These are phyloP conservation scores for Mastomys coucha DNA, from an alignment of 2,113 vertebrate species.

Conservation along the genomic window DNA sequence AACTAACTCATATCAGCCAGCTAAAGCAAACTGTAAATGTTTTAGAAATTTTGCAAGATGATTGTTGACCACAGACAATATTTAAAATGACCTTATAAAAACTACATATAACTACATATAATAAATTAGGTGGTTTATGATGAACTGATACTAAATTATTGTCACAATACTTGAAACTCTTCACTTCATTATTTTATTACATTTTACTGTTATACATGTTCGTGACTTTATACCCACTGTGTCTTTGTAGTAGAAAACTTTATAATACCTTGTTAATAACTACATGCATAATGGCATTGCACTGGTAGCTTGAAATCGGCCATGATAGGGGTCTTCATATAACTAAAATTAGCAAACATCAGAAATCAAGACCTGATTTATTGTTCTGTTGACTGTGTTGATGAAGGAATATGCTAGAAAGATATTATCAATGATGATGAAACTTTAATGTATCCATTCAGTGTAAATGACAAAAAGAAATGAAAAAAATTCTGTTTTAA, in stretches of 20 bases:
- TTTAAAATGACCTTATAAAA: conserved; percentile 28
- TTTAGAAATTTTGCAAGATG: not conserved
- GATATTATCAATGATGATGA: not conserved
- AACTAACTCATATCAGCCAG: not conserved
- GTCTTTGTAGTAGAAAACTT: not conserved
- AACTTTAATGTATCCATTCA: not conserved
- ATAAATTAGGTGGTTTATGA: not conserved
- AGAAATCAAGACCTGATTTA: not conserved
- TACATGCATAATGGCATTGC: not conserved
- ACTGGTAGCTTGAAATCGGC: not conserved
- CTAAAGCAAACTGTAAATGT: not conserved
- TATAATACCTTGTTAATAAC: too few species aligned
- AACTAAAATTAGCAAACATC: not conserved
- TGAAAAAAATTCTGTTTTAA: not conserved
- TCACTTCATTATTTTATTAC: not conserved
- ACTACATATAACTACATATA: not conserved
- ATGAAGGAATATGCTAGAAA: not conserved
- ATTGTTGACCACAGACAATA: not conserved
- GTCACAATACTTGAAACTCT: not conserved
- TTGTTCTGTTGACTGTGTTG: not conserved
- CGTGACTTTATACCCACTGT: not conserved
- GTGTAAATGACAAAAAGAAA: not conserved
- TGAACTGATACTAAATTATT: not conserved
- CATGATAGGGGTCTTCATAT: not conserved
- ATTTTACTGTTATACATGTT: not conserved